Evolutionary conservation across 2,888 invertebrate genomes (phyloP).

Genomic region (Pediacus dermestoides): DNA sequence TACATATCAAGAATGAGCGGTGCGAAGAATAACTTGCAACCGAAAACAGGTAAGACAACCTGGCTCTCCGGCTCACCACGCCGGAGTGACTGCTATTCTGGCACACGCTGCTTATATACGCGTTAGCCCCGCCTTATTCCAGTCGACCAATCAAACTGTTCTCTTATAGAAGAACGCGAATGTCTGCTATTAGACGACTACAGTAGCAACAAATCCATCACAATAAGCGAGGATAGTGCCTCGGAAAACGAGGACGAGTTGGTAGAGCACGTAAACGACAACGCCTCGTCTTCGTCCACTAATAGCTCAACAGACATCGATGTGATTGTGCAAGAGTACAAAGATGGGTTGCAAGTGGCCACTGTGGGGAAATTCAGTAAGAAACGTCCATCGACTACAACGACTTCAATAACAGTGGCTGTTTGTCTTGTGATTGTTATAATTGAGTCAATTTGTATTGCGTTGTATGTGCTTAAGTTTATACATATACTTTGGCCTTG

Average conservation of each 20-base stretch:
- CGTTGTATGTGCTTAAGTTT: conserved; percentile 35
- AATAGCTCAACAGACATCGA: conserved; percentile 71
- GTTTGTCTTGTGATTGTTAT: conserved; percentile 34
- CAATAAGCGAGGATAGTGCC: conserved; percentile 39
- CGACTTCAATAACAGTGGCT: conserved; percentile 38
- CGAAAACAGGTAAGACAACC: conserved; percentile 22
- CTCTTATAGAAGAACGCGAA: conserved; percentile 52
- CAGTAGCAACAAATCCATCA: conserved; percentile 41
- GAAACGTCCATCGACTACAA: conserved; percentile 34
- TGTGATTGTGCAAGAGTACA: conserved; percentile 72
- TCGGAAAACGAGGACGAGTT: conserved; percentile 44
- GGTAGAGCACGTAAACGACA: conserved; percentile 35
- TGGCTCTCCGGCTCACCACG: no score
- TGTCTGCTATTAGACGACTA: conserved; percentile 59
- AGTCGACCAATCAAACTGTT: no score
- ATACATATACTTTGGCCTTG: conserved; percentile 36
- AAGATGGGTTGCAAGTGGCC: conserved; percentile 61
- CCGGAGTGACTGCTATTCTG: no score
- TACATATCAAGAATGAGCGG: conserved; percentile 32
- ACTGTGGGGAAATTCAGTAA: conserved; percentile 42
- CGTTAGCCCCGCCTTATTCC: no score
- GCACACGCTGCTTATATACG: no score
- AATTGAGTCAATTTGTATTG: conserved; percentile 33
- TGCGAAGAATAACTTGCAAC: conserved; percentile 21
- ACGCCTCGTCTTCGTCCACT: conserved; percentile 54